Evolutionary conservation across 1,140 invertebrate species (phyloP), one percentile per base, ranked within the genome.

Genomic region (Leucophenga varia): DNA sequence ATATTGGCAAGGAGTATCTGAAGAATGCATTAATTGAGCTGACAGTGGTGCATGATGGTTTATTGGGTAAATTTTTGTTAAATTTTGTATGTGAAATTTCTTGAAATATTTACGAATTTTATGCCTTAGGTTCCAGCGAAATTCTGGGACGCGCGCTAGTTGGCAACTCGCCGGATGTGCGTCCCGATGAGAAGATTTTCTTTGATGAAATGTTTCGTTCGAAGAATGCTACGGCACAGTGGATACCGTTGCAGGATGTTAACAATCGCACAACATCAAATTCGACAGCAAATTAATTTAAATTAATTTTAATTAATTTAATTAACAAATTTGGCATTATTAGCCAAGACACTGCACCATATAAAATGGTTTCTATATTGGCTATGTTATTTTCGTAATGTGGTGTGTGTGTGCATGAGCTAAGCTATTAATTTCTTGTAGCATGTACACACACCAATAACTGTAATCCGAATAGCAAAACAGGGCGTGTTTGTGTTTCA

Each of bases 1-100:
- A 93, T 75, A 81, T 91, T 47, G 75, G 78, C 13, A 79, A 80
- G 21, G 84, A 85, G 19, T 80, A 74, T 12, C 57, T 84, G 3
- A 76, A 78, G 28, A 78, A 74, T 49, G 78, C 77, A 43, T 61
- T 64, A 0, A 60, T 84, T 2, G 81, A 83, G 55, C 80, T 83
- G 43, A 73, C 65, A 2, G 77, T 82, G 0, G 63, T 81, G 16
- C 79, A 81, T 42, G 80, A 80, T 44, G 81, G 79, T 36, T 52
- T 80, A 8, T 55, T 80, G 46, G 78, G 79, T 72, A 12, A 19
- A n/a, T 22, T 3, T 7, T 13, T 2, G 25, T 46, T 9, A 32
- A 2, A 13, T 13, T n/a, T 34, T 41, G 25, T 30, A 14, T 49
- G 10, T 1, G 14, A 10, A 10, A 12, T 4, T 17, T 6, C 21